Conservation (phyloP, 2,888 invertebrate genomes). For the Eilema caniola region DNA sequence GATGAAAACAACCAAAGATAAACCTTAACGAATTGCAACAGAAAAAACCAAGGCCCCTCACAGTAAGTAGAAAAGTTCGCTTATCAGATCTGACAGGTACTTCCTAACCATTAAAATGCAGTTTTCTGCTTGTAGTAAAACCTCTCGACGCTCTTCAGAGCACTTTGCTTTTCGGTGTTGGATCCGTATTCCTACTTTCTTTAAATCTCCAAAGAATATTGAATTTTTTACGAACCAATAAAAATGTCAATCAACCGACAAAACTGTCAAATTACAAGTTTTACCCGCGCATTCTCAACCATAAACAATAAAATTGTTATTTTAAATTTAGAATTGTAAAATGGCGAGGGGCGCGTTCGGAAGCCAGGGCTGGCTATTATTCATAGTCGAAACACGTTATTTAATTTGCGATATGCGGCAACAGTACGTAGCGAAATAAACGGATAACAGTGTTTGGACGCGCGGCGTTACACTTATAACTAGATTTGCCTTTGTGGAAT, state of each 20-base stretch:
- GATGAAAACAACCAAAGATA: neutral
- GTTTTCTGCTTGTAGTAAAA: neutral
- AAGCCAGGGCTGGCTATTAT: conserved; percentile 61
- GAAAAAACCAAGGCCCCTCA: neutral
- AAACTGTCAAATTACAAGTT: conserved; percentile 38
- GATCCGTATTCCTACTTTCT: neutral
- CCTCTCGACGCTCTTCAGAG: neutral
- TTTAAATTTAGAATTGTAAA: conserved; percentile 66
- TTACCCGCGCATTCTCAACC: conserved; percentile 34
- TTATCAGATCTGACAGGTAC: conserved; percentile 4
- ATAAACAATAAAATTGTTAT: conserved; percentile 56
- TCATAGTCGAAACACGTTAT: conserved; percentile 78
- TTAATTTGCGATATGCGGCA: conserved; percentile 81
- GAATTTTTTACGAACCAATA: conserved; percentile 13
- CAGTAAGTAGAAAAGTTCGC: neutral
- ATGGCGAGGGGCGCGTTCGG: conserved; percentile 54
- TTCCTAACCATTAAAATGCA: neutral
- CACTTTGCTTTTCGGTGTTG: neutral
- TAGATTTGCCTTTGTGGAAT: conserved; percentile 81
- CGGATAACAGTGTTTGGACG: conserved; percentile 73
- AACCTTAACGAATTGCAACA: conserved; percentile 1
- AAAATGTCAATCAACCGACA: conserved; percentile 22
- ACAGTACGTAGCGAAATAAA: conserved; percentile 77
- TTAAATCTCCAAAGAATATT: neutral
- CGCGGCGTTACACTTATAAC: conserved; percentile 77